A percentile compares a stretch with the other conserved stretches of the same genome.
Conservation (phyloP, 2,888 invertebrate genomes). For the Odontothrips loti region DNA sequence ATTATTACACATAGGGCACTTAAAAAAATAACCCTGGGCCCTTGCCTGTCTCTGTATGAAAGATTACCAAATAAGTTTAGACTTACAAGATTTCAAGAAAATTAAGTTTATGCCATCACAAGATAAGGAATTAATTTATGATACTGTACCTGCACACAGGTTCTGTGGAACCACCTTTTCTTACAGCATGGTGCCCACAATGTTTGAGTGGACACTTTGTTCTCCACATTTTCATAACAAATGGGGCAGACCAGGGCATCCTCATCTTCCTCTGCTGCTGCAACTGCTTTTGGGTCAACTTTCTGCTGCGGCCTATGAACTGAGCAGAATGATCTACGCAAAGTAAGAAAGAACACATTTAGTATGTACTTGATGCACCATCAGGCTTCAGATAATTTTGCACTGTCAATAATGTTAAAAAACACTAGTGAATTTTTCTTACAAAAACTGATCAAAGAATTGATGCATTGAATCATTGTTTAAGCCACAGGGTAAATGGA, state of each 20-base stretch:
- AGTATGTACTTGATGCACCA: neutral
- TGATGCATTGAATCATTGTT: constrained; percentile 59
- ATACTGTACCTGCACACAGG: constrained; percentile 59
- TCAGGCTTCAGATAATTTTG: neutral
- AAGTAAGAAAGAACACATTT: constrained; percentile 30
- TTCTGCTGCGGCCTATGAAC: constrained; percentile 57
- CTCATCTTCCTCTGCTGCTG: constrained; percentile 40
- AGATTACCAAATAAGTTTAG: neutral
- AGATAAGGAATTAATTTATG: neutral
- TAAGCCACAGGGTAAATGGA: constrained; percentile 73
- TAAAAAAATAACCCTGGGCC: constrained; percentile 75
- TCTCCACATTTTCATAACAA: constrained; percentile 59
- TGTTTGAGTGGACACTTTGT: constrained; percentile 48
- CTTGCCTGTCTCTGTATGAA: constrained; percentile 61
- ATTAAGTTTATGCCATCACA: neutral
- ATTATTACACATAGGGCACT: constrained; percentile 79
- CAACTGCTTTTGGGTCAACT: constrained; percentile 44
- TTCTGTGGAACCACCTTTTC: constrained; percentile 68
- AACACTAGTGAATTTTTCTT: constrained; percentile 34
- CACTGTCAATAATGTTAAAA: constrained; percentile 38
- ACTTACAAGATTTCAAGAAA: constrained; percentile 11
- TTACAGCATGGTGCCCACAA: constrained; percentile 74
- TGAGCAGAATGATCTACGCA: constrained; percentile 59
- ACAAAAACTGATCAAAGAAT: constrained; percentile 58
- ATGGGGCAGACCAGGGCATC: constrained; percentile 56